A percentile compares a stretch with the other conserved stretches of the same genome.
Conservation (phyloP, 2,797 vertebrate genomes). For the Periparus ater region DNA sequence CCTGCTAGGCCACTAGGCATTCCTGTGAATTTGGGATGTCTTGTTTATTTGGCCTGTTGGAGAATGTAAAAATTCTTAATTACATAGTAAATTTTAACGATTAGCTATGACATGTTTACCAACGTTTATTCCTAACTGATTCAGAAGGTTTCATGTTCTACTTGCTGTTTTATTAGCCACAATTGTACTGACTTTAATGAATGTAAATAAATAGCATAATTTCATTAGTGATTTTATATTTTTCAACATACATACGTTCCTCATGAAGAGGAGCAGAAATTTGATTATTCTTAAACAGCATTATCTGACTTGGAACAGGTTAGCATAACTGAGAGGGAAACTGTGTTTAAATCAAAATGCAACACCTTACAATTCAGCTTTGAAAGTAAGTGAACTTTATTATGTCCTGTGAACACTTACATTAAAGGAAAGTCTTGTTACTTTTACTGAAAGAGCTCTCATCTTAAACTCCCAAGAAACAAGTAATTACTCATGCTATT, state of each 20-base stretch:
- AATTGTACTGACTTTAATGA: not conserved
- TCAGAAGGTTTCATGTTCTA: not conserved
- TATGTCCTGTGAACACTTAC: not conserved
- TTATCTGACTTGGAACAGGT: not conserved
- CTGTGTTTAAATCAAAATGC: not conserved
- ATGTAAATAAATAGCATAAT: not conserved
- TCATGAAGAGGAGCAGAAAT: not conserved
- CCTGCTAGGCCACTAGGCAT: not conserved
- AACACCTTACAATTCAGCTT: not conserved
- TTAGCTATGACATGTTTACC: not conserved
- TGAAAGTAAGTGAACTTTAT: not conserved
- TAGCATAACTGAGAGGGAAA: not conserved
- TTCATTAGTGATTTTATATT: not conserved
- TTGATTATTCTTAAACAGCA: not conserved
- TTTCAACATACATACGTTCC: not conserved
- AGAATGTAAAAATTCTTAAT: conserved; percentile 9
- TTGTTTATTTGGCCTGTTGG: not conserved
- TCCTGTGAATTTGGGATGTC: not conserved
- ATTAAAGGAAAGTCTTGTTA: not conserved
- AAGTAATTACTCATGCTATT: not conserved
- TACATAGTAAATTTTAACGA: not conserved
- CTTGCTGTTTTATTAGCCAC: not conserved
- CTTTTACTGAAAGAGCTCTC: not conserved
- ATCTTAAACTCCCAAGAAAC: not conserved
- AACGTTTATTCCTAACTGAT: not conserved